Evolutionary conservation across 2,797 vertebrate genomes (phyloP), one percentile per base, ranked within the genome.

Genomic region (Siniperca obscura): DNA sequence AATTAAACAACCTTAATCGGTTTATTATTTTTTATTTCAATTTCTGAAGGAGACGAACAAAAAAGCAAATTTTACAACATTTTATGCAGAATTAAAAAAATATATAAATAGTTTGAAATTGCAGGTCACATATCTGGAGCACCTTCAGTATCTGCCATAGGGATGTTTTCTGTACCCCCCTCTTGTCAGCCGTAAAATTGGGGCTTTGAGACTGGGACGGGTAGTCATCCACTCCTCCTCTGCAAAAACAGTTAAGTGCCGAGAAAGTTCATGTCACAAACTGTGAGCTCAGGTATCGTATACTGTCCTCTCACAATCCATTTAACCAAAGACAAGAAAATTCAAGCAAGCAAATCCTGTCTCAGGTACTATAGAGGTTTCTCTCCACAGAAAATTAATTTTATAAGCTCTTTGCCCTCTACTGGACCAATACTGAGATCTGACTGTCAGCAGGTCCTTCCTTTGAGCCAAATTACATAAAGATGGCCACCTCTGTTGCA

Each of bases 111-210:
- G 95, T 96, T 96, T 95, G 80, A 95, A 94, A 95, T 95, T 92
- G 94, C 93, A 97, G 95, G 94, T 96, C 95, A 96, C 92, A 92
- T 96, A 92, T 95, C 94, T 95, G 93, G 90, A 96, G 94, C 97
- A 97, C 97, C 98, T 98, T 99, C 97, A 99, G 97, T 99, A 99
- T 99, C 98, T 98, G 98, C 97, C 98, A 96, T 99, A 99, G 91
- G 98, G 98, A 93, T 99, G 98, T 93, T 99, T 98, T 95, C 98
- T 97, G 97, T 97, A 99, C 94, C 96, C 97, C 94, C 97, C 97
- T 97, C 98, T 95, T 93, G 96, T 95, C 94, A 97, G 96, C 95
- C 97, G 97, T 91, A 97, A 93, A 68, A 96, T 93, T 30, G 97
- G 97, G 86, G 98, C 98, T 96, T 99, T 99, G 93, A 98, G 95